Evolutionary conservation across 2,113 vertebrate genomes (phyloP).

Genomic region (Cynopterus brachyotis): DNA sequence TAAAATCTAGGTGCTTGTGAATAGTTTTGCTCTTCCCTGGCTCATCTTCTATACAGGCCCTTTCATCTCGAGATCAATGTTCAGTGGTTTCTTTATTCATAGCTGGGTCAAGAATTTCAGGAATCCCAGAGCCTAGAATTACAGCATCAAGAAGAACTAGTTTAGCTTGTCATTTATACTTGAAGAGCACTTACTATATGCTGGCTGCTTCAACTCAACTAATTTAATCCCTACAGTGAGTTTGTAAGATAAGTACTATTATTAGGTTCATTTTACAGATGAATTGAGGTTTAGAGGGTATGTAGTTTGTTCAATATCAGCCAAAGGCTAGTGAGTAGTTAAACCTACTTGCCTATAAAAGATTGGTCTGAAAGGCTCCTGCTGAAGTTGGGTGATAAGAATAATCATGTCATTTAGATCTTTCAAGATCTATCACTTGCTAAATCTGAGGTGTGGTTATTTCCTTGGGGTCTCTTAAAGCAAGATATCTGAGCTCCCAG

Average conservation of each 20-base stretch:
- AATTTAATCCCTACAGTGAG: background rate
- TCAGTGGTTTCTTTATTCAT: slow-evolving; percentile 31
- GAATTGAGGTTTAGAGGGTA: background rate
- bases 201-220: background rate
- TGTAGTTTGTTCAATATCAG: background rate
- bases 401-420: background rate
- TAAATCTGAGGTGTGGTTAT: background rate
- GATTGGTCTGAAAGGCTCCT: background rate
- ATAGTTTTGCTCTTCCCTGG: background rate
- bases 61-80: background rate
- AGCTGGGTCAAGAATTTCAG: slow-evolving; percentile 28
- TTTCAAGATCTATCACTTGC: background rate
- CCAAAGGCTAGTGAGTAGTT: background rate
- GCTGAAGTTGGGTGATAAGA: background rate
- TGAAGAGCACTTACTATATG: background rate
- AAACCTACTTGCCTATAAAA: background rate
- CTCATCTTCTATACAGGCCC: background rate
- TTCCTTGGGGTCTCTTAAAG: background rate
- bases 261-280: background rate
- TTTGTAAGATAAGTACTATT: background rate
- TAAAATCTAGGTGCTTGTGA: background rate
- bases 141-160: background rate
- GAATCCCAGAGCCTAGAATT: background rate
- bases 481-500: background rate
- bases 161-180: background rate